These are phyloP conservation scores for Zootoca vivipara DNA, from an alignment of 2,113 vertebrate species.

Conservation along the genomic window DNA sequence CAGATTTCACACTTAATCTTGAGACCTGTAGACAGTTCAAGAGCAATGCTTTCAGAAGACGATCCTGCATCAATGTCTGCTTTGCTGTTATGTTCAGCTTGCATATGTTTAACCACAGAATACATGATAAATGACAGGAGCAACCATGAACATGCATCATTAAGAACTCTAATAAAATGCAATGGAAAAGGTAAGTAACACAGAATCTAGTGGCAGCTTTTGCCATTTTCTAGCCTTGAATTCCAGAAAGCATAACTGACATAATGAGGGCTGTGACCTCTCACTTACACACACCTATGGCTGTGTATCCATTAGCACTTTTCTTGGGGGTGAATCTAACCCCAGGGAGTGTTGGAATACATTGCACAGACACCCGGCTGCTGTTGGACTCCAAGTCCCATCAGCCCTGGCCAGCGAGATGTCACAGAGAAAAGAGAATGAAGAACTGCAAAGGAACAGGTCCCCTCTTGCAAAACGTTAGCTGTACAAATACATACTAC, in stretches of 20 bases:
- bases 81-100: conserved; percentile 64
- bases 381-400: too few relatives aligned
- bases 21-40: conserved; percentile 65
- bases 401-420: too few relatives aligned
- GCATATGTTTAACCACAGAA: conserved; percentile 70
- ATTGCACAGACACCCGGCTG: too few relatives aligned
- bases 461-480: too few relatives aligned
- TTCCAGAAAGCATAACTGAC: background rate
- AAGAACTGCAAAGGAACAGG: too few relatives aligned
- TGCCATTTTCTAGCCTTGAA: background rate
- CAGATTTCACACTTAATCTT: conserved; percentile 70
- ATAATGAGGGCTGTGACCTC: background rate
- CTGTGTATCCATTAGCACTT: too few relatives aligned
- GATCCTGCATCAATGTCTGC: conserved; percentile 67
- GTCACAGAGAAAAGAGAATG: too few relatives aligned
- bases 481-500: too few relatives aligned
- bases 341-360: too few relatives aligned
- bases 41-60: conserved; percentile 47
- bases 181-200: conserved; percentile 60
- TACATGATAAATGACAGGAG: conserved; percentile 66
- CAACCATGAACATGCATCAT: conserved; percentile 70
- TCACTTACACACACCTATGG: background rate
- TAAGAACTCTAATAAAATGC: conserved; percentile 63
- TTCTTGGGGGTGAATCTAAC: too few relatives aligned
- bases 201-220: conserved; percentile 52